Conservation (phyloP, 2,113 vertebrate genomes). For the Carollia perspicillata region DNA sequence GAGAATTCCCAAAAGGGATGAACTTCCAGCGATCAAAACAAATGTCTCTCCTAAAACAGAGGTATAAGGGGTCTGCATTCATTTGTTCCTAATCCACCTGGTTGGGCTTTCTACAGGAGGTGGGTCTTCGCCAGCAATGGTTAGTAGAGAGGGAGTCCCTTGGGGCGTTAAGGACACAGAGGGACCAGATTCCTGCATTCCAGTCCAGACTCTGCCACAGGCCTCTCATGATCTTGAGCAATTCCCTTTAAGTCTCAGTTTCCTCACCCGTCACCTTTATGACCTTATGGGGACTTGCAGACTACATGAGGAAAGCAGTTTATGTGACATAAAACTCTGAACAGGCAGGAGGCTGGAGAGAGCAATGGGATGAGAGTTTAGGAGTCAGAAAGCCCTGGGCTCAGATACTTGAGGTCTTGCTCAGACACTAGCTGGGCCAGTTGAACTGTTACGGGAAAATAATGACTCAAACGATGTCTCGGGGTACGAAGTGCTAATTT, state of each 20-base stretch:
- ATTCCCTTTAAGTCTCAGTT: neutral
- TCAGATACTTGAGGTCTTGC: neutral
- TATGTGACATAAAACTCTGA: neutral
- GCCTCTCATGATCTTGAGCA: neutral
- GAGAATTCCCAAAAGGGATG: neutral
- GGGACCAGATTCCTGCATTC: neutral
- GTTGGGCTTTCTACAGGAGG: neutral
- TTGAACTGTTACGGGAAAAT: too few relatives aligned
- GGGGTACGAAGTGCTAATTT: too few relatives aligned
- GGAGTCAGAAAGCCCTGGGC: neutral
- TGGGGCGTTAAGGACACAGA: neutral
- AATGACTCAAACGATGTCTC: too few relatives aligned
- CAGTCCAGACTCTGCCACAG: neutral
- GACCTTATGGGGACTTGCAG: neutral
- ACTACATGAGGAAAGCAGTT: neutral
- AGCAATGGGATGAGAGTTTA: neutral
- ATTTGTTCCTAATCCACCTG: neutral
- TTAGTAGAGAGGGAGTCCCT: neutral
- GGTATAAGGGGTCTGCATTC: neutral
- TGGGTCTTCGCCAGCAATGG: neutral
- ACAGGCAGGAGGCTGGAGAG: neutral
- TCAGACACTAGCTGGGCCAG: neutral
- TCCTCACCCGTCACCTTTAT: neutral
- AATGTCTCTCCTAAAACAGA: neutral
- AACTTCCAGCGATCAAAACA: neutral